Base-by-base conservation (phyloP, 1,140 invertebrate genomes). In the Drosophila triauraria region DNA sequence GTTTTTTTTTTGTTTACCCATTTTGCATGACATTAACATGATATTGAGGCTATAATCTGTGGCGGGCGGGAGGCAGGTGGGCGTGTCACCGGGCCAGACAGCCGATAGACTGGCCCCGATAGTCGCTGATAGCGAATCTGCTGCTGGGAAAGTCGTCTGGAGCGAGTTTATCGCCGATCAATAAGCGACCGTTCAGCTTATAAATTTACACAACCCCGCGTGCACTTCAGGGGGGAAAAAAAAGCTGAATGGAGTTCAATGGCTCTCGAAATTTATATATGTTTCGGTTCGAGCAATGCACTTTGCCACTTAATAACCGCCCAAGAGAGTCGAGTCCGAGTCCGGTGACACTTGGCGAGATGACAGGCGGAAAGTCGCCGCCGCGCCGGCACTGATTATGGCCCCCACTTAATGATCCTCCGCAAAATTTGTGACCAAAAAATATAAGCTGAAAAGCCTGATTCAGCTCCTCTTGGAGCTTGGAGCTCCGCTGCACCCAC, bases 261-360 rank as follows among this genome's bases (percentile, higher is more conserved):
- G 82, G 62, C 82, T 64, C 64, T 48, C 62, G 65, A 82, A 82
- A 69, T 79, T 48, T 69, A 76, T 88, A 38, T 44, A 68, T 65
- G 30, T 47, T 50, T 67, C 62, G 60, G 15, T n/a, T 47, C 80
- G 75, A 64, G 63, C 81, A 83, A 85, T 85, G 82, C 82, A 84
- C 82, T 84, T 86, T 85, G 78, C 38, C 83, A 72, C 79, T 76
- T 81, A 74, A 77, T 69, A 78, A 75, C 57, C 71, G 68, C 58
- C 77, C 17, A 23, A 44, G 53, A 72, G 62, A 57, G 27, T 30
- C 27, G 27, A 30, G 27, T 20, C 6, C 27, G 27, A 30, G 51
- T 48, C 47, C 64, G 35, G 30, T 47, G 63, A 68, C 63, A 59
- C 64, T 20, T 15, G 20, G 47, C 42, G 17, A 51, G 56, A 60